Evolutionary conservation across 2,797 vertebrate genomes (phyloP).

Genomic region (Chaenodraco wilsoni): DNA sequence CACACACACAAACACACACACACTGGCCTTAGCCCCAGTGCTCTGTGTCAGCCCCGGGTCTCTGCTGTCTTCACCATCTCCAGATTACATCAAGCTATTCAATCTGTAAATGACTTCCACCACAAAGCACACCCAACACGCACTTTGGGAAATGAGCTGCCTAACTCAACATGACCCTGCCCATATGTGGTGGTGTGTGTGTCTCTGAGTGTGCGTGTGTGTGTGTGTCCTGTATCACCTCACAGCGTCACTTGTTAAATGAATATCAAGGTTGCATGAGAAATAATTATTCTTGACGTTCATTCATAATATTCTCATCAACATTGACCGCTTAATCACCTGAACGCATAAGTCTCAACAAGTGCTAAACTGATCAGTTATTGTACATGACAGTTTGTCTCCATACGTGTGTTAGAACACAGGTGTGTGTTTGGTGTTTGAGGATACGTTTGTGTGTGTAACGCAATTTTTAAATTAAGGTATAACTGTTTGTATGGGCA

Average conservation of each 20-base stretch:
- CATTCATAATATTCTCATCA: conserved; percentile 76
- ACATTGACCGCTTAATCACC: conserved; percentile 74
- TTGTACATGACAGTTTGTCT: conserved; percentile 55
- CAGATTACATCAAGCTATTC: conserved; percentile 84
- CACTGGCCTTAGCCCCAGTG: conserved; percentile 67
- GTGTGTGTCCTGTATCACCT: conserved; percentile 62
- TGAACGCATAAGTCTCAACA: conserved; percentile 51
- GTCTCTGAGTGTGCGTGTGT: conserved; percentile 42
- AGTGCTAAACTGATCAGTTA: conserved; percentile 64
- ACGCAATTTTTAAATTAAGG: background rate
- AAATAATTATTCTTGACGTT: conserved; percentile 74
- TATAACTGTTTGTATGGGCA: background rate
- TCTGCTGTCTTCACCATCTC: conserved; percentile 80
- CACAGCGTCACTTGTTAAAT: conserved; percentile 75
- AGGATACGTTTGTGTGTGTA: background rate
- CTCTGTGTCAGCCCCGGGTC: conserved; percentile 71
- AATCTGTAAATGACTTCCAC: conserved; percentile 84
- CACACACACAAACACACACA: conserved; percentile 32
- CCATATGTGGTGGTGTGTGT: conserved; percentile 65
- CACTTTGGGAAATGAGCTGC: conserved; percentile 85
- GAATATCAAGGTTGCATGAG: conserved; percentile 73
- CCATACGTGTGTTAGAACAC: conserved; percentile 13
- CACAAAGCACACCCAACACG: conserved; percentile 79
- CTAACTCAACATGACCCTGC: conserved; percentile 79
- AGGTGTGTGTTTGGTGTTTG: background rate